Evolutionary conservation across 2,797 vertebrate genomes (phyloP).

Genomic region (Falco concolor): DNA sequence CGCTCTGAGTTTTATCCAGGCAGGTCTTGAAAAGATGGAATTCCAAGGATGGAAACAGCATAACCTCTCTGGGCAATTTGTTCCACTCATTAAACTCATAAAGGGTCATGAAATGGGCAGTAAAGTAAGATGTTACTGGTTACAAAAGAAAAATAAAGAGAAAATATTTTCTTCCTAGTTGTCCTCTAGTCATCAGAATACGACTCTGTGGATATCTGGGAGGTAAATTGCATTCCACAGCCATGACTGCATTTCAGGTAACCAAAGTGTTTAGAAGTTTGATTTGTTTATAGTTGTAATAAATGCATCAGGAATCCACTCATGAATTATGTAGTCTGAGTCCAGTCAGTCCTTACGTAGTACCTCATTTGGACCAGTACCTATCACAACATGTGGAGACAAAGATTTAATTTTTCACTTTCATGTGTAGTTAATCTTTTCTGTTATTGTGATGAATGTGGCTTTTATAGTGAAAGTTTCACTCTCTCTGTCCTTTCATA

Average conservation of each 20-base stretch:
- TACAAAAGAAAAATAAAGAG: not conserved
- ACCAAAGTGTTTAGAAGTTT: not conserved
- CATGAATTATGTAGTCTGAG: not conserved
- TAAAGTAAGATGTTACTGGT: not conserved
- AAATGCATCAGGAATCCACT: not conserved
- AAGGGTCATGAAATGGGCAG: not conserved
- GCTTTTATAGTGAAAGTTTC: not conserved
- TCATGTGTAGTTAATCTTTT: not conserved
- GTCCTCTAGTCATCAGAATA: not conserved
- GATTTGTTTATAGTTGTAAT: not conserved
- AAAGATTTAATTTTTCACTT: not conserved
- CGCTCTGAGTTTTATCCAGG: not conserved
- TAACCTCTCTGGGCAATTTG: not conserved
- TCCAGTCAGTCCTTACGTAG: not conserved
- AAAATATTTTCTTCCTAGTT: not conserved
- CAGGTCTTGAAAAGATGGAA: not conserved
- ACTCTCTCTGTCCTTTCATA: not conserved
- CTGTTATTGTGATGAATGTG: not conserved
- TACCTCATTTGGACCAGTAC: not conserved
- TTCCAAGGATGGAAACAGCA: not conserved
- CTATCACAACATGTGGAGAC: not conserved
- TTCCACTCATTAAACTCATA: not conserved
- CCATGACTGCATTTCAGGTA: not conserved
- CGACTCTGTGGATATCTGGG: not conserved
- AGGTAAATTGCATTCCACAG: not conserved